phyloP scores from a whole-genome alignment of 2,888 invertebrate genomes.

The Apotomis turbidana region DNA sequence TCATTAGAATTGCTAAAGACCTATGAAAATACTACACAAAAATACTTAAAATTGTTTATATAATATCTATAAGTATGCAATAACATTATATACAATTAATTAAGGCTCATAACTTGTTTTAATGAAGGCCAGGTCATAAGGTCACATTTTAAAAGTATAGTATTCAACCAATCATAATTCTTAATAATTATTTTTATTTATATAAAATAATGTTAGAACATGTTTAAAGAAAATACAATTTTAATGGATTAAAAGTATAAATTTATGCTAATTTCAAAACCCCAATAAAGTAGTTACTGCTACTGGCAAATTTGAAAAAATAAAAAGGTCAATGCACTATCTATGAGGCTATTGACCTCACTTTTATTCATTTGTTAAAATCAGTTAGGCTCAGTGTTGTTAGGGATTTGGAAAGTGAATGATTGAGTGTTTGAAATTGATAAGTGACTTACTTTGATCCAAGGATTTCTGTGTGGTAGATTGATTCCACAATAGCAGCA shows the following conservation, averaged over 20 bases:
- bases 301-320: conserved; percentile 64
- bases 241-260: not conserved
- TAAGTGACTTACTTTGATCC: conserved; percentile 87
- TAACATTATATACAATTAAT: too few relatives aligned
- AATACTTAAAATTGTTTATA: too few relatives aligned
- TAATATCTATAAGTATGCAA: too few relatives aligned
- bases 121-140: too few relatives aligned
- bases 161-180: too few relatives aligned
- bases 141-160: too few relatives aligned
- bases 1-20: too few relatives aligned
- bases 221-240: too few relatives aligned
- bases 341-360: conserved; percentile 73
- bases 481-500: conserved; percentile 92
- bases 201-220: too few relatives aligned
- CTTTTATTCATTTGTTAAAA: conserved; percentile 68
- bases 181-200: too few relatives aligned
- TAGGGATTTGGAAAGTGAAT: conserved; percentile 53
- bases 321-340: conserved; percentile 73
- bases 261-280: not conserved
- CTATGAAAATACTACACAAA: too few relatives aligned
- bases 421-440: conserved; percentile 7
- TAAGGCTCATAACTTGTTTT: too few relatives aligned
- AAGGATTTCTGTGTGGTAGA: conserved; percentile 94
- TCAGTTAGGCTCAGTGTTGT: conserved; percentile 66
- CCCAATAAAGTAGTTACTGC: not conserved